Conservation (phyloP, 1,140 invertebrate species). For the Drosophila pandora region DNA sequence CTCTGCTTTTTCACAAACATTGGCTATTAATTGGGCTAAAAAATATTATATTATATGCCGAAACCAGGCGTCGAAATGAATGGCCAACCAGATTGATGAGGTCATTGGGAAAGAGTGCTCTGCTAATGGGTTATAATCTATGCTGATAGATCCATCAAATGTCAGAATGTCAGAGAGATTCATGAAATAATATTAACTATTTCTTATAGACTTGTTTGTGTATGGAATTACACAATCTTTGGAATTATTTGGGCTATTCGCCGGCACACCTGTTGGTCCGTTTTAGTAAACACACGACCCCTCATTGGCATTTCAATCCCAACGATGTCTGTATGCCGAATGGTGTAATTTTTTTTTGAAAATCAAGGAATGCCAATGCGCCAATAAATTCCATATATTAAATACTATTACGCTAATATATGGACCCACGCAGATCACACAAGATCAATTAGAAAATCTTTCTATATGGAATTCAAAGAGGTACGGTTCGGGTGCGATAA, state of each 20-base stretch:
- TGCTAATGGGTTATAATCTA: conserved; percentile 6
- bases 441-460: conserved; percentile 50
- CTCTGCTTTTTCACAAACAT: conserved; percentile 17
- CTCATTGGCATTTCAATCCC: conserved; percentile 32
- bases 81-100: conserved; percentile 27
- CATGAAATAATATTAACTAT: conserved; percentile 1
- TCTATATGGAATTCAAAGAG: conserved; percentile 15
- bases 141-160: conserved; percentile 16
- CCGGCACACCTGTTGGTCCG: conserved; percentile 37
- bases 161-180: conserved; percentile 3
- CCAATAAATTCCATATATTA: conserved; percentile 43
- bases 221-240: conserved; percentile 3
- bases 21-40: conserved; percentile 34
- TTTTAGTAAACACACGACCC: conserved; percentile 35
- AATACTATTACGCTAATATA: conserved; percentile 40
- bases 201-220: neutral
- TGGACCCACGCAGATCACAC: conserved; percentile 22
- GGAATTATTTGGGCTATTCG: conserved; percentile 11
- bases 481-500: conserved; percentile 27
- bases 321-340: conserved; percentile 48
- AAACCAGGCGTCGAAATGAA: conserved; percentile 14
- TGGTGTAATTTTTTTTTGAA: conserved; percentile 31
- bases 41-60: conserved; percentile 5
- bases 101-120: conserved; percentile 10
- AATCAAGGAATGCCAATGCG: conserved; percentile 35